A percentile compares a stretch with the other conserved stretches of the same genome.
Evolutionary conservation across 2,888 invertebrate species (phyloP).

Genomic region (Cheilosia vulpina): DNA sequence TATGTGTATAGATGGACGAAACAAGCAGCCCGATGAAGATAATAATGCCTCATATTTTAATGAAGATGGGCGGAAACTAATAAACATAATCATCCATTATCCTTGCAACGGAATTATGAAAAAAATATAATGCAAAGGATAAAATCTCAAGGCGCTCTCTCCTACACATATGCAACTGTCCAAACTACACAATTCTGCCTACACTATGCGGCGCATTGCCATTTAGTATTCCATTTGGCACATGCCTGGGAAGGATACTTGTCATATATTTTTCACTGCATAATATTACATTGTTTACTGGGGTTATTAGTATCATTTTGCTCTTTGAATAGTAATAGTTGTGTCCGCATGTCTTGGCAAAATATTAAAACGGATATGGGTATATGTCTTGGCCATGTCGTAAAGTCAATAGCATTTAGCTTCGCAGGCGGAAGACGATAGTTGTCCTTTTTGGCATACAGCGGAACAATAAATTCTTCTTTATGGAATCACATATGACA

Average conservation of each 20-base stretch:
- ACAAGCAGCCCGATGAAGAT: constrained; percentile 52
- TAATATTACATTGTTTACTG: constrained; percentile 72
- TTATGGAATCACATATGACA: constrained; percentile 63
- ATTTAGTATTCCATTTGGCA: constrained; percentile 73
- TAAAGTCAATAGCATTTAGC: constrained; percentile 36
- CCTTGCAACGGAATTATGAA: constrained; percentile 65
- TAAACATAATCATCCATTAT: constrained; percentile 73
- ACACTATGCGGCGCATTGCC: constrained; percentile 12
- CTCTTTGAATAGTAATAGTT: constrained; percentile 54
- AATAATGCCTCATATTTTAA: constrained; percentile 71
- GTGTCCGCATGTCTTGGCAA: constrained; percentile 40
- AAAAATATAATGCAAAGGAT: constrained; percentile 64
- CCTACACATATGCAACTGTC: constrained; percentile 39
- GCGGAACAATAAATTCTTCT: constrained; percentile 70
- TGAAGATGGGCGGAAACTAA: constrained; percentile 72
- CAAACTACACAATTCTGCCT: constrained; percentile 19
- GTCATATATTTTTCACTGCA: constrained; percentile 73
- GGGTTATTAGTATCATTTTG: constrained; percentile 71
- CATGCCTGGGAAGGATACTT: constrained; percentile 68
- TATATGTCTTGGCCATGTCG: constrained; percentile 69
- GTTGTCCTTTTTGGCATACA: constrained; percentile 71
- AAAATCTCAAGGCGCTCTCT: constrained; percentile 54
- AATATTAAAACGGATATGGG: constrained; percentile 70
- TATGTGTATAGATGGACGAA: constrained; percentile 10
- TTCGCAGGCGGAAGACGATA: constrained; percentile 60